Percentiles rank a stretch among this genome's conserved stretches.
Conservation (phyloP, 1,140 invertebrate genomes). For the Papilio glaucus region DNA sequence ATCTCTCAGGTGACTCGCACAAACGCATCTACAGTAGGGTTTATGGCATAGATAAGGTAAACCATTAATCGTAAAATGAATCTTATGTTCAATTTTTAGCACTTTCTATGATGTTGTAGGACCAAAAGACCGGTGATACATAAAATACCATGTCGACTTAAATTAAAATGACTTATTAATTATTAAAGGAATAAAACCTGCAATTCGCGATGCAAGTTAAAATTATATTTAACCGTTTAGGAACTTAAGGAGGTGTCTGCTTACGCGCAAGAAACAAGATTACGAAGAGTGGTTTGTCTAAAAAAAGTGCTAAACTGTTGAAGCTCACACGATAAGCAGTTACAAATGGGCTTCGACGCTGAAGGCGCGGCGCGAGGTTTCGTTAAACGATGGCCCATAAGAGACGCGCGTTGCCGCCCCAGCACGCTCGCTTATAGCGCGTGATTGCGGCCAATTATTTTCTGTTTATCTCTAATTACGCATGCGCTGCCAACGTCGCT, state of each 20-base stretch:
- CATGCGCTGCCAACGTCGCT: slow-evolving; percentile 76
- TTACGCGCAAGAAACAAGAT: not conserved
- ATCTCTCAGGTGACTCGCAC: no score
- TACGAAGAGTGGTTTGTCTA: not conserved
- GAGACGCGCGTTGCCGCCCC: slow-evolving; percentile 44
- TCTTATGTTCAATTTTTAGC: no score
- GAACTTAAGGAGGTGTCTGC: not conserved
- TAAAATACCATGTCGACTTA: not conserved
- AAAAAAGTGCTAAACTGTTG: slow-evolving; percentile 8
- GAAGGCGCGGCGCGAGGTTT: slow-evolving; percentile 48
- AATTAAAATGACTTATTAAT: not conserved
- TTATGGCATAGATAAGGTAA: no score
- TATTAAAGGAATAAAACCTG: not conserved
- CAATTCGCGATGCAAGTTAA: not conserved
- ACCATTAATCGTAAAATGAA: no score
- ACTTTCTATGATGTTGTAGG: no score
- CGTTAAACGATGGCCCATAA: slow-evolving; percentile 48
- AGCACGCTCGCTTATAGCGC: slow-evolving; percentile 69
- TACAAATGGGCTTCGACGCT: slow-evolving; percentile 27
- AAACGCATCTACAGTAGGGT: no score
- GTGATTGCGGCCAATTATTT: slow-evolving; percentile 82
- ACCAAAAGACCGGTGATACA: no score
- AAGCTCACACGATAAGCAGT: slow-evolving; percentile 14
- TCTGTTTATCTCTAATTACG: slow-evolving; percentile 83
- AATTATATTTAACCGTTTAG: not conserved